Percentiles rank a stretch among this genome's conserved stretches.
These are phyloP conservation scores for Pseudochromis fuscus DNA, from an alignment of 2,797 vertebrate genomes.

Conservation along the genomic window DNA sequence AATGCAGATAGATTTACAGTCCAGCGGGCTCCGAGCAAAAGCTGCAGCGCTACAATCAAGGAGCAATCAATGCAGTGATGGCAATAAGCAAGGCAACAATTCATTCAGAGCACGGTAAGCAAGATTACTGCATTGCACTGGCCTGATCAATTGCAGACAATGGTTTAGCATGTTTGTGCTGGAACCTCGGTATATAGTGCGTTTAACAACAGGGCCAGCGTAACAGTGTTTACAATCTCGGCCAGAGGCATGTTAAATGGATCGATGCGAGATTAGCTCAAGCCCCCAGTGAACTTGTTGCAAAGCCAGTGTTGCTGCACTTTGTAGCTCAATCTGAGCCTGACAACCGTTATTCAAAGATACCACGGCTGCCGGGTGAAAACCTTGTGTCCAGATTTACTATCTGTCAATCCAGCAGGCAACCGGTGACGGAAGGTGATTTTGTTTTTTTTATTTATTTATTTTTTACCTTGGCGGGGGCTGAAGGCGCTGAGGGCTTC, in stretches of 20 bases:
- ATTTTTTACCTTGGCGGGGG: background rate
- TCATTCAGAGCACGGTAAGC: slow-evolving; percentile 17
- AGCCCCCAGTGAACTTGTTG: slow-evolving; percentile 28
- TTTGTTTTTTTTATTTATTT: too few relatives aligned
- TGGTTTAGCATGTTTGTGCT: slow-evolving; percentile 50
- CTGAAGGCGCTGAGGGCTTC: background rate
- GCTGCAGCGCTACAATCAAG: slow-evolving; percentile 46
- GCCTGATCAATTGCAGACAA: slow-evolving; percentile 58
- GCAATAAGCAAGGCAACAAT: slow-evolving; percentile 21
- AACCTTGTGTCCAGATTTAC: slow-evolving; percentile 8
- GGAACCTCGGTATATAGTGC: background rate
- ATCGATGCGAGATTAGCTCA: slow-evolving; percentile 51
- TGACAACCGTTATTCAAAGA: slow-evolving; percentile 14
- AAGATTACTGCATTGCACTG: slow-evolving; percentile 14
- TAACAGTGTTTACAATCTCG: slow-evolving; percentile 37
- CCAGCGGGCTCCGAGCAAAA: slow-evolving; percentile 11
- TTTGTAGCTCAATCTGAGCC: slow-evolving; percentile 20
- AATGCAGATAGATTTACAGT: slow-evolving; percentile 49
- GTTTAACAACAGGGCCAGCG: slow-evolving; percentile 22
- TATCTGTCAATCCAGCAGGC: background rate
- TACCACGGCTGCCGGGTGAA: background rate
- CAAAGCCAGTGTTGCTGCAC: slow-evolving; percentile 23
- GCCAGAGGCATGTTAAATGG: slow-evolving; percentile 35
- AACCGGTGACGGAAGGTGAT: background rate
- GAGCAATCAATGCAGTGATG: slow-evolving; percentile 45